Evolutionary conservation across 2,888 invertebrate genomes (phyloP).

Genomic region (Melangyna quadrimaculata): DNA sequence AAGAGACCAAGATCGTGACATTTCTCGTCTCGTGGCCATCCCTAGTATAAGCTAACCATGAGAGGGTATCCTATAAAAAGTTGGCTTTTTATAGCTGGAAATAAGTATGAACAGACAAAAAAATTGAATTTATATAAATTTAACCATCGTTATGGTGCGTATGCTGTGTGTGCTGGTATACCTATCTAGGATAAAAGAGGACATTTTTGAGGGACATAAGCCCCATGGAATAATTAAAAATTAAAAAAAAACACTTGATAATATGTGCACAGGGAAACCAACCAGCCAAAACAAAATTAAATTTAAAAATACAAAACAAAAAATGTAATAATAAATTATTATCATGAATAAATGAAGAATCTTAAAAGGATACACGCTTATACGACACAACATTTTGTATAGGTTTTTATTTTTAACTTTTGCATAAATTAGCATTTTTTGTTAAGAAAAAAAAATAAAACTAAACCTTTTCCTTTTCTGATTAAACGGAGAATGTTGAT

Average conservation of each 20-base stretch:
- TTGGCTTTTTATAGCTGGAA: conserved; percentile 21
- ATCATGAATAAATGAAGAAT: not conserved
- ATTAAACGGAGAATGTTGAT: not conserved
- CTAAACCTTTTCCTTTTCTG: not conserved
- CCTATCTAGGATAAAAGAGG: not conserved
- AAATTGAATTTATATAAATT: not conserved
- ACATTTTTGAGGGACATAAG: conserved; percentile 20
- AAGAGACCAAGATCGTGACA: too few relatives aligned
- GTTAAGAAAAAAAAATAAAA: not conserved
- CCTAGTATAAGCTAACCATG: not conserved
- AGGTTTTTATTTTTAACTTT: not conserved
- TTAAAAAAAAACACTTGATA: conserved; percentile 1
- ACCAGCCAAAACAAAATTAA: not conserved
- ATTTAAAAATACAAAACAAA: not conserved
- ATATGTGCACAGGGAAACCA: conserved; percentile 34
- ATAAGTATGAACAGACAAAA: not conserved
- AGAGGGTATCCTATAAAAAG: conserved; percentile 20
- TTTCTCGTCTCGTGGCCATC: too few relatives aligned
- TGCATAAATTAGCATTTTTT: not conserved
- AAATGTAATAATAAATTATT: not conserved
- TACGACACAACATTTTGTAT: not conserved
- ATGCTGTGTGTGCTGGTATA: not conserved
- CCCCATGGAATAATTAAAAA: not conserved
- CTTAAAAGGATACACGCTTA: not conserved
- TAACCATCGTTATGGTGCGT: not conserved